Evolutionary conservation across 23 tunicate genomes (phyloP), one percentile per base, ranked within the genome.

Genomic region (Ascidia mentula): DNA sequence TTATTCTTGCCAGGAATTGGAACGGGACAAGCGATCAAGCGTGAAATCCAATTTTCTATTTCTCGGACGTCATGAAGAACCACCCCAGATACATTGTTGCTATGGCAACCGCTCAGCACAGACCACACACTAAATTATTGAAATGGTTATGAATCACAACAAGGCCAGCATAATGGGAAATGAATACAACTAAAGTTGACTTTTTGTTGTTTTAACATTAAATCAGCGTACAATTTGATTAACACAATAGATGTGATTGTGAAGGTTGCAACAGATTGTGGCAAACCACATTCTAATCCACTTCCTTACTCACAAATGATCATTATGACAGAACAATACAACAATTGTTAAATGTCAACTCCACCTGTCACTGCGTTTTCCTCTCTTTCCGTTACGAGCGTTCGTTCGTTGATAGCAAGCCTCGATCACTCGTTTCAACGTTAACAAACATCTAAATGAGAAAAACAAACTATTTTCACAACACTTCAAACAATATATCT

Each of bases 361-460:
- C 61, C 31, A 93, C 98, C 98, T 93, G 84, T 93, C 74, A 45
- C 24, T 74, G 45, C 84, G 59, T 73, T 81, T 80, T 30, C 93
- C 84, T 40, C 82, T 83, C 77, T 87, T 88, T 45, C 89, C 88
- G 84, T 88, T 93, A 40, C 70, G 84, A 18, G 90, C 87, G 32
- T 84, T 88, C 18, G 89, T 88, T 40, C 93, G 72, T 72, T 93
- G 98, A 73, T 88, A 88, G 46, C 98, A 88, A 32, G 98, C 98
- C 60, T 93, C 98, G 37, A 93, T 88, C 9, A 93, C 80, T 80
- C 98, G 77, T 45, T 93, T 93, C 46, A 93, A 40, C 18, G 98
- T 93, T 36, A 93, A 46, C 45, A 93, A 77, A 69, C 98, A 93
- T 59, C 98, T 93, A n/a, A n/a, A n/a, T n/a, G n/a, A n/a, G n/a